Evolutionary conservation across 2,888 invertebrate genomes (phyloP).

Genomic region (Trisateles emortualis): DNA sequence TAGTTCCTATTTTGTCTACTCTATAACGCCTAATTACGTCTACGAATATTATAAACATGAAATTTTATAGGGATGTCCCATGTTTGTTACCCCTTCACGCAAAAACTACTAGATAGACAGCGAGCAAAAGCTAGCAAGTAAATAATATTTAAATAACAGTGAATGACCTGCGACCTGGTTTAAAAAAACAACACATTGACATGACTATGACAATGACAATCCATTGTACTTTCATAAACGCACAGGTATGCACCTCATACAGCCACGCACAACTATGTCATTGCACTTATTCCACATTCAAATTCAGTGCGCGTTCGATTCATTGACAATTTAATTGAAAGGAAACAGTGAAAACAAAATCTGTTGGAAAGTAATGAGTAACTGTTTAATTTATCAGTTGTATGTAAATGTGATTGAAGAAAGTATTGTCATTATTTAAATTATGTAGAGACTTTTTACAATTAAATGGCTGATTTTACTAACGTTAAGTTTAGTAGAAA

Average conservation of each 20-base stretch:
- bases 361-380: slow-evolving; percentile 29
- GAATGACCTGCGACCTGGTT: not conserved
- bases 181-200: slow-evolving; percentile 21
- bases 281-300: slow-evolving; percentile 35
- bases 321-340: slow-evolving; percentile 21
- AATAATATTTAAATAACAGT: no score
- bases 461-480: not conserved
- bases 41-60: no score
- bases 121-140: no score
- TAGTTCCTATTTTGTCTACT: no score
- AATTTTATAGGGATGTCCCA: no score
- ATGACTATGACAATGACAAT: slow-evolving; percentile 5
- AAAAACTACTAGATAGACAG: no score
- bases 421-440: slow-evolving; percentile 8
- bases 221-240: slow-evolving; percentile 42
- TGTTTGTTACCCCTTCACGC: no score
- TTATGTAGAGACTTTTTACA: not conserved
- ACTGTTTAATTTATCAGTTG: slow-evolving; percentile 5
- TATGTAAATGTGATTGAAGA: slow-evolving; percentile 9
- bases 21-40: no score
- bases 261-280: slow-evolving; percentile 41
- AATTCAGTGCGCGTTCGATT: slow-evolving; percentile 23
- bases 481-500: not conserved
- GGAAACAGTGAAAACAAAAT: slow-evolving; percentile 35
- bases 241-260: slow-evolving; percentile 41